Base-by-base conservation (phyloP, 2,888 invertebrate species). In the Torymus tubicola region DNA sequence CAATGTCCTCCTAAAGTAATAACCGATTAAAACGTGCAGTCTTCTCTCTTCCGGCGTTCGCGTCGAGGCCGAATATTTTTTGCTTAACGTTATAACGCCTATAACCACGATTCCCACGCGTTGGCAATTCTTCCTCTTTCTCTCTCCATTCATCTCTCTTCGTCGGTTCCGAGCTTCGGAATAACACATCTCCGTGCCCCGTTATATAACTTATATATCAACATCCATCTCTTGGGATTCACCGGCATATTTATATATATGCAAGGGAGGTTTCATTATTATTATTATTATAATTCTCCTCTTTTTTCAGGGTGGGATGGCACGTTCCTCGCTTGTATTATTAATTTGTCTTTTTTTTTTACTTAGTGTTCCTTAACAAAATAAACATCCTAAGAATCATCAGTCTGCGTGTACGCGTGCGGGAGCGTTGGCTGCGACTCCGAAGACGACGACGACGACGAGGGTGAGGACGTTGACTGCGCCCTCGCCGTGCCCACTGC, bases 301-400 rank as follows among this genome's bases (percentile, higher is more conserved):
- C 42, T 42, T 21, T 21, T 31, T 31, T 42, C 8, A 8, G 42
- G 42, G 42, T 42, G 69, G 69, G 64, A 64, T 67, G 70, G 69
- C 70, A 67, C 64, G 52, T 55, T 55, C 21, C 13, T 13, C 70
- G 57, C 57, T 70, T 81, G 76, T 63, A 80, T 82, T 80, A 24
- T n/a, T 12, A 52, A 42, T 42, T 8, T 5, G n/a, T n/a, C n/a
- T 42, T 31, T 5, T 2, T 5, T 42, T 42, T 42, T 42, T 21
- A 21, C 21, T 42, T 42, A 42, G 42, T 42, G 42, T 42, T 42
- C 42, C 81, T 83, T 84, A 83, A 84, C 84, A 86, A 87, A 87
- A 89, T 89, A 68, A 57, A 89, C 87, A 88, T 88, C 89, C 90
- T 90, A 90, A 87, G 87, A 87, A 89, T 89, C 90, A 89, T 75